phyloP scores from a whole-genome alignment of 2,797 vertebrate species.

The Scleropages formosus region DNA sequence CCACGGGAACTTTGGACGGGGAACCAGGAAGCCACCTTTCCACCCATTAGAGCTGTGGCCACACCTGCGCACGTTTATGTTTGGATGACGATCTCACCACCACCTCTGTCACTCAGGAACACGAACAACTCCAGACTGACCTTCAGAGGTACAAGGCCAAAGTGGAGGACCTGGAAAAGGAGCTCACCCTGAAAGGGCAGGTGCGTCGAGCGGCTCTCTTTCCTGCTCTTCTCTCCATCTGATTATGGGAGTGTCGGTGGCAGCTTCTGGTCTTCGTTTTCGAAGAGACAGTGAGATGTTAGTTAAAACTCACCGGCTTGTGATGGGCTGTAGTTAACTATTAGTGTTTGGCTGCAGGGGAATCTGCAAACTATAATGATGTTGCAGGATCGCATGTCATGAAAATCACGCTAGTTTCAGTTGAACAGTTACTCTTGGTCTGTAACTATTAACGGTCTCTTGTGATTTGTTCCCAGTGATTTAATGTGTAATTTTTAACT shows the following conservation, averaged over 20 bases:
- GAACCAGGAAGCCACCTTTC: no score
- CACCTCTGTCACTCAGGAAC: conserved; percentile 70
- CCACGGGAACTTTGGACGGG: no score
- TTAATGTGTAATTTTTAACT: no score
- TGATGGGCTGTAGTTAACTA: neutral
- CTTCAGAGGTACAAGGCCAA: conserved; percentile 91
- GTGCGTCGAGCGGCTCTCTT: conserved; percentile 55
- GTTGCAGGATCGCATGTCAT: neutral
- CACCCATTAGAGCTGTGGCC: no score
- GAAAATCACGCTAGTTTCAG: neutral
- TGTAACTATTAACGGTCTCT: neutral
- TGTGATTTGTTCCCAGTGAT: no score
- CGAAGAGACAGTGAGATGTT: neutral
- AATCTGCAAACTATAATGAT: neutral
- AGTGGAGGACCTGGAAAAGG: conserved; percentile 95
- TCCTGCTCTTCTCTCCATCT: neutral
- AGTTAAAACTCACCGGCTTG: neutral
- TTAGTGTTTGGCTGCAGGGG: neutral
- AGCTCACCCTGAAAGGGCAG: conserved; percentile 87
- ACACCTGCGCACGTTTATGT: no score
- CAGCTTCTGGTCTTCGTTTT: no score
- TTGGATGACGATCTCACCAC: neutral
- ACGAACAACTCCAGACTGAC: conserved; percentile 91
- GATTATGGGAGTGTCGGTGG: neutral
- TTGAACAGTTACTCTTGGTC: neutral